These are phyloP conservation scores for Entomyzon cyanotis DNA, from an alignment of 2,113 vertebrate species.

Conservation along the genomic window DNA sequence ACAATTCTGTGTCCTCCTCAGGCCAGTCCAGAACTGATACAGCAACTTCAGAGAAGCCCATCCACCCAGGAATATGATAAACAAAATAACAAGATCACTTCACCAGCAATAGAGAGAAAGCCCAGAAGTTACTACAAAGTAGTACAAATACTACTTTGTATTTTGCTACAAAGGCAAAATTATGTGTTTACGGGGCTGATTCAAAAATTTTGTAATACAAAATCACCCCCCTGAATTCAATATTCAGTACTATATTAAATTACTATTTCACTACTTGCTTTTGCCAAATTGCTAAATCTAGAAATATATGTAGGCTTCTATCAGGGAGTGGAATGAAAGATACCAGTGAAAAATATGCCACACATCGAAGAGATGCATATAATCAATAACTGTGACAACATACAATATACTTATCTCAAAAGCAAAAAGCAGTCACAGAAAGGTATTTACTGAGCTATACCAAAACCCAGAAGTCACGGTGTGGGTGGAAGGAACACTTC, in stretches of 20 bases:
- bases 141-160: too few species aligned
- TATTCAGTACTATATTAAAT: neutral
- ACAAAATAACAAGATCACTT: neutral
- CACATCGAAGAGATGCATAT: neutral
- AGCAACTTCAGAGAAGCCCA: neutral
- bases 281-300: neutral
- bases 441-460: neutral
- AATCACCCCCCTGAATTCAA: neutral
- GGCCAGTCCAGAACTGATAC: neutral
- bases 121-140: neutral
- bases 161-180: neutral
- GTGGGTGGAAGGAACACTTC: neutral
- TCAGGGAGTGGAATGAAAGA: neutral
- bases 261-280: neutral
- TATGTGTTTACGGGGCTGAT: neutral
- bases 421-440: neutral
- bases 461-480: neutral
- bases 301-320: neutral
- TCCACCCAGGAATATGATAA: neutral
- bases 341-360: neutral
- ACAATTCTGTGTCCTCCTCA: rapidly evolving
- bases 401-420: neutral
- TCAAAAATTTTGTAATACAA: neutral
- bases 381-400: neutral
- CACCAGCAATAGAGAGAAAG: neutral